Conservation (phyloP, 2,113 vertebrate species). For the Ivindomyrus marchei region DNA sequence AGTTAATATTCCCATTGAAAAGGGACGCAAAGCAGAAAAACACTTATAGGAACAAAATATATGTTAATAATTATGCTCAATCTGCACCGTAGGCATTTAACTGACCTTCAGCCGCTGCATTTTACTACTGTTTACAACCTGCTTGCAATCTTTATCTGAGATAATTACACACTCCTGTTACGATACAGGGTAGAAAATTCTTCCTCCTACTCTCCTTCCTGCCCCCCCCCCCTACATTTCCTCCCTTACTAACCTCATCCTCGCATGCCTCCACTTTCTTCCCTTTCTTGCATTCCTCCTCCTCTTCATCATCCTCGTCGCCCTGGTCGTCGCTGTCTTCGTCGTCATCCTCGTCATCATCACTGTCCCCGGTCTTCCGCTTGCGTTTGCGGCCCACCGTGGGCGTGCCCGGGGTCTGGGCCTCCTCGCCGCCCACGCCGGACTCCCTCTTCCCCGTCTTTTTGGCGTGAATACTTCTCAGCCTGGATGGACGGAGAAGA, state of each 20-base stretch:
- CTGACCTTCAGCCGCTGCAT: neutral
- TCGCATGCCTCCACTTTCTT: conserved; percentile 81
- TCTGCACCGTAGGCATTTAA: neutral
- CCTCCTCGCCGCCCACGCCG: conserved; percentile 64
- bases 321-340: conserved; percentile 71
- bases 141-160: neutral
- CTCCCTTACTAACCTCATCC: conserved; percentile 76
- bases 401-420: conserved; percentile 56
- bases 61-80: neutral
- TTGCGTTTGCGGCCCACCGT: conserved; percentile 69
- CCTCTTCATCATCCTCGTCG: conserved; percentile 81
- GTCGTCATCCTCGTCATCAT: conserved; percentile 74
- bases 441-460: conserved; percentile 74
- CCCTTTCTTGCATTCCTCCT: conserved; percentile 74
- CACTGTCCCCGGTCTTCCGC: conserved; percentile 67
- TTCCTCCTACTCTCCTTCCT: neutral
- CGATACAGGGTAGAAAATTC: neutral
- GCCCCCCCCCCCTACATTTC: neutral
- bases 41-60: neutral
- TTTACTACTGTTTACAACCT: neutral
- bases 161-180: neutral
- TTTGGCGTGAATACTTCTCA: conserved; percentile 81
- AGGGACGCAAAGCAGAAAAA: conserved; percentile 8
- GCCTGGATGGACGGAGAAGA: conserved; percentile 61
- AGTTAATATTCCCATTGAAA: conserved; percentile 22